Evolutionary conservation across 1,140 invertebrate species (phyloP).

Genomic region (Danaus plexippus): DNA sequence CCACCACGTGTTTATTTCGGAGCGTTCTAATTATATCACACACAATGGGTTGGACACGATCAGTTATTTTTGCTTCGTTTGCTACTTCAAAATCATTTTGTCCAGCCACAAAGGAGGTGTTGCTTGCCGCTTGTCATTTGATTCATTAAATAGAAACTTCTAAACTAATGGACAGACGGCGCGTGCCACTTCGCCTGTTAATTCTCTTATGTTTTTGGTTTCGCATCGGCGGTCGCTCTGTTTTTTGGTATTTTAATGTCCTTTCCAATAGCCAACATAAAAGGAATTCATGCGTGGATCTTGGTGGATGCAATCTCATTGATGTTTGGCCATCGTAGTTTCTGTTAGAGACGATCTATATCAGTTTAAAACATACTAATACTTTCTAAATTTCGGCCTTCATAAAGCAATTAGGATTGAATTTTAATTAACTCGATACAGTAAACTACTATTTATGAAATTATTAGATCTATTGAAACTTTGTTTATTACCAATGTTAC

Average conservation of each 20-base stretch:
- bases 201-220: conserved; percentile 41
- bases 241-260: conserved; percentile 23
- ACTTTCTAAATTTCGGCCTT: no score
- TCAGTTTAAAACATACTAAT: no score
- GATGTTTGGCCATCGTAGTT: no score
- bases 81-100: conserved; percentile 66
- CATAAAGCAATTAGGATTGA: no score
- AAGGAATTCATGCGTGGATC: no score
- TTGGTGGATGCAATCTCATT: no score
- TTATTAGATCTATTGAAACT: no score
- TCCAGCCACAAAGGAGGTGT: conserved; percentile 63
- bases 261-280: conserved; percentile 14
- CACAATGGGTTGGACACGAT: conserved; percentile 71
- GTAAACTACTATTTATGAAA: no score
- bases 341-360: no score
- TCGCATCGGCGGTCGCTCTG: conserved; percentile 24
- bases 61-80: conserved; percentile 61
- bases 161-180: conserved; percentile 57
- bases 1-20: conserved; percentile 69
- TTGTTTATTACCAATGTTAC: no score
- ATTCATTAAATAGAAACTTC: conserved; percentile 62
- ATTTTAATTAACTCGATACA: no score
- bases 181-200: conserved; percentile 44
- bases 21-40: conserved; percentile 66
- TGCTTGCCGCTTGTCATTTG: conserved; percentile 59